Conservation (phyloP, 2,888 invertebrate species). For the Drosophila anomelani region DNA sequence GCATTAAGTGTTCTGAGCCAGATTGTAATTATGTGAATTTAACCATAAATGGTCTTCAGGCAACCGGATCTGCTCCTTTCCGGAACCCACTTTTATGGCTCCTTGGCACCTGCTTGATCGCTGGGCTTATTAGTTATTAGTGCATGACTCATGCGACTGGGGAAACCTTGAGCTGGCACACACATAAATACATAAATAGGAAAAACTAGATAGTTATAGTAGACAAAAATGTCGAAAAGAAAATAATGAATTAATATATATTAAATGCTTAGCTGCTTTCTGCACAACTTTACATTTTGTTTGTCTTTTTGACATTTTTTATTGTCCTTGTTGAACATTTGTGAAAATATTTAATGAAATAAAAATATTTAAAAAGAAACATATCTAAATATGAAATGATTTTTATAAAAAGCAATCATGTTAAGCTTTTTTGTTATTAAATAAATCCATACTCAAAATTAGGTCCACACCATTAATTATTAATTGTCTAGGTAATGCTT, state of each 20-base stretch:
- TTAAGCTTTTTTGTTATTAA: background rate
- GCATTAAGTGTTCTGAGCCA: background rate
- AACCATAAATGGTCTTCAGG: background rate
- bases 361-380: background rate
- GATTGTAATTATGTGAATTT: slow-evolving; percentile 8
- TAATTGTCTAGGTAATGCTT: background rate
- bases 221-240: background rate
- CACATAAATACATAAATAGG: background rate
- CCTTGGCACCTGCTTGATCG: background rate
- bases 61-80: background rate
- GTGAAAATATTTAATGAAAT: background rate
- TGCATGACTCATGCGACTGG: too few relatives aligned
- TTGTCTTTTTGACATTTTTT: background rate
- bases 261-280: background rate
- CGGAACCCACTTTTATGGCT: background rate
- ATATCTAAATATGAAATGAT: background rate
- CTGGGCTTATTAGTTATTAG: background rate
- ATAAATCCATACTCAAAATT: background rate
- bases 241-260: background rate
- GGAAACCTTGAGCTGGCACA: too few relatives aligned
- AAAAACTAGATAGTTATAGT: background rate
- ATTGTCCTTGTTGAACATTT: background rate
- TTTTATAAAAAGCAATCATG: background rate
- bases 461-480: background rate
- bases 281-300: too few relatives aligned